Evolutionary conservation across 2,113 vertebrate species (phyloP).

Genomic region (Prietella phreatophila): DNA sequence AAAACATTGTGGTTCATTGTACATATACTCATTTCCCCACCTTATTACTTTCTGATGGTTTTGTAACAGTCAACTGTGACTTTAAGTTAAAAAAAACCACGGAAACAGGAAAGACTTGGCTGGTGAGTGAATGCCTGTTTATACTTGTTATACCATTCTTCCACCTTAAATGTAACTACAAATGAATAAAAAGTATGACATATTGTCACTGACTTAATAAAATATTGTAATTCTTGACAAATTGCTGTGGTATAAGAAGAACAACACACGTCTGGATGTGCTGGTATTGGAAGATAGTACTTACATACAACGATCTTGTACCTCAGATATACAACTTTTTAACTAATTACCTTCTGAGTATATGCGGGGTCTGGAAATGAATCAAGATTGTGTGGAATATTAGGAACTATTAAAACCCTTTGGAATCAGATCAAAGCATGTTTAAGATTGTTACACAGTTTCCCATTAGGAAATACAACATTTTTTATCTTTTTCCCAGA

Average conservation of each 20-base stretch:
- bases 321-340: background rate
- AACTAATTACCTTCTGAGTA: background rate
- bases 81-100: too few relatives aligned
- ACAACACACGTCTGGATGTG: background rate
- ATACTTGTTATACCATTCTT: background rate
- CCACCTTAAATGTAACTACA: background rate
- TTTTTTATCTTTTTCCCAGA: background rate
- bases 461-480: background rate
- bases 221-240: background rate
- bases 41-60: background rate
- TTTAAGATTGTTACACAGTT: background rate
- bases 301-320: background rate
- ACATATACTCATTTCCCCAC: too few relatives aligned
- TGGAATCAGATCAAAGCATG: background rate
- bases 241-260: background rate
- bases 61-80: background rate
- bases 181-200: background rate
- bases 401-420: background rate
- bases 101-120: background rate
- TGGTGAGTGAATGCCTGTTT: background rate
- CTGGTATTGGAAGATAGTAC: background rate
- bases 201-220: background rate
- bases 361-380: background rate
- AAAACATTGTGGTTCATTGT: background rate
- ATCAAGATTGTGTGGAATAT: background rate